Conservation (phyloP, 2,113 vertebrate species). For the Acinonyx jubatus region DNA sequence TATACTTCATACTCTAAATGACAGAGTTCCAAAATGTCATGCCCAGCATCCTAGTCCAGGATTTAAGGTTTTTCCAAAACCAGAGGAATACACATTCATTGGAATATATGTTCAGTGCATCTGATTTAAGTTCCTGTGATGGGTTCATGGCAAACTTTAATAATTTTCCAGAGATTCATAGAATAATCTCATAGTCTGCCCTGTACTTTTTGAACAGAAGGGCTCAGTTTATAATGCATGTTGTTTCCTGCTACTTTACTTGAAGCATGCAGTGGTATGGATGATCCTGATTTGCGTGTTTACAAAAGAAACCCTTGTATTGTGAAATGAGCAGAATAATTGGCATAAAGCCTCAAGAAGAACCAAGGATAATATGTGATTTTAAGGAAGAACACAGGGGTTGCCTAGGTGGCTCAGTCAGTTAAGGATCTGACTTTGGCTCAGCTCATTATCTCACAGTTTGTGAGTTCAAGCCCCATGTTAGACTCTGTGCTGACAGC, state of each 20-base stretch:
- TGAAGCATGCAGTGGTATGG: constrained; percentile 89
- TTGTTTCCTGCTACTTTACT: constrained; percentile 88
- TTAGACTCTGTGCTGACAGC: too few relatives aligned
- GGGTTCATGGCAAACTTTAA: neutral
- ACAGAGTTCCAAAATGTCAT: constrained; percentile 87
- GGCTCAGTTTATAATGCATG: constrained; percentile 85
- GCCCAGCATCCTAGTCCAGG: constrained; percentile 91
- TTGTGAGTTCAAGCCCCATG: too few relatives aligned
- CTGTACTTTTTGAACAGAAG: constrained; percentile 85
- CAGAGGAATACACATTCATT: constrained; percentile 72
- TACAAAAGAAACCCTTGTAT: constrained; percentile 88
- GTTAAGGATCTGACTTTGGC: too few relatives aligned
- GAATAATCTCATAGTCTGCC: constrained; percentile 85
- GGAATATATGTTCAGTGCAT: neutral
- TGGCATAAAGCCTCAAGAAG: constrained; percentile 89
- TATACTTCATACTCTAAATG: constrained; percentile 93
- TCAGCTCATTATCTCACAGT: too few relatives aligned
- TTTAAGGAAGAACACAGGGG: constrained; percentile 80
- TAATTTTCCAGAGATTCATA: constrained; percentile 71
- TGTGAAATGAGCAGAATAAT: constrained; percentile 94
- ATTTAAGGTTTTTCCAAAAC: neutral
- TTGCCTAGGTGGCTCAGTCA: too few relatives aligned
- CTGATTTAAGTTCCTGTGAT: neutral
- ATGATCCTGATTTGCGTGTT: constrained; percentile 88
- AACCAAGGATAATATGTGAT: constrained; percentile 88